phyloP scores from a whole-genome alignment of 2,797 vertebrate species.

The Pipistrellus pipistrellus region DNA sequence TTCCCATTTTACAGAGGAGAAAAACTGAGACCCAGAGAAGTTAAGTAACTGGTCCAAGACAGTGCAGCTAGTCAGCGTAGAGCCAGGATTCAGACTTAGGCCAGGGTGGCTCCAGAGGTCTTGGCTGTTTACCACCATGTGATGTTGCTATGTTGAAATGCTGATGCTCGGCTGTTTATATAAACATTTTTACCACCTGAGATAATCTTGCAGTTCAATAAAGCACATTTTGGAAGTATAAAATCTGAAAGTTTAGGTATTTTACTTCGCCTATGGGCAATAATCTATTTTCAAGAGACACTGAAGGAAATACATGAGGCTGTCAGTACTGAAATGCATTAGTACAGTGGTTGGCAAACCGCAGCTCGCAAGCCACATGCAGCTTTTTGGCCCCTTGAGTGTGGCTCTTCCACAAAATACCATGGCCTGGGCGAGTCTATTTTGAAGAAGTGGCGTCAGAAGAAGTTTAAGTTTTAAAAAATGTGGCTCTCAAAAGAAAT shows the following conservation, averaged over 20 bases:
- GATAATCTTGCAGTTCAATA: not conserved
- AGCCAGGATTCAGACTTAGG: not conserved
- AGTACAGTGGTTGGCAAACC: not conserved
- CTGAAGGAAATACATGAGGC: not conserved
- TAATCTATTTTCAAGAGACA: conserved; percentile 13
- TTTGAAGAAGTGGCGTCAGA: too few relatives aligned
- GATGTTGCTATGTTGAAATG: not conserved
- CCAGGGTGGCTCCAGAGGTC: not conserved
- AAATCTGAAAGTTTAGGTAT: not conserved
- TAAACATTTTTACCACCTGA: not conserved
- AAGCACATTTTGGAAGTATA: conserved; percentile 8
- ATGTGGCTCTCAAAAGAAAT: too few relatives aligned
- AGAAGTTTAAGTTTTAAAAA: too few relatives aligned
- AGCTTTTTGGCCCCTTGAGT: too few relatives aligned
- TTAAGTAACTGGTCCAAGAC: not conserved
- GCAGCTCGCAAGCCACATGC: too few relatives aligned
- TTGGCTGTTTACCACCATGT: not conserved
- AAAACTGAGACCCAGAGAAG: not conserved
- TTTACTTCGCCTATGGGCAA: not conserved
- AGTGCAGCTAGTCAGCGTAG: not conserved
- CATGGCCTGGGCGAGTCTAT: too few relatives aligned
- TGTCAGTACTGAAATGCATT: not conserved
- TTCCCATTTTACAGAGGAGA: not conserved
- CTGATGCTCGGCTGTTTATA: not conserved
- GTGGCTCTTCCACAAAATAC: too few relatives aligned